Evolutionary conservation across 2,888 invertebrate genomes (phyloP).

Genomic region (Neoascia interrupta): DNA sequence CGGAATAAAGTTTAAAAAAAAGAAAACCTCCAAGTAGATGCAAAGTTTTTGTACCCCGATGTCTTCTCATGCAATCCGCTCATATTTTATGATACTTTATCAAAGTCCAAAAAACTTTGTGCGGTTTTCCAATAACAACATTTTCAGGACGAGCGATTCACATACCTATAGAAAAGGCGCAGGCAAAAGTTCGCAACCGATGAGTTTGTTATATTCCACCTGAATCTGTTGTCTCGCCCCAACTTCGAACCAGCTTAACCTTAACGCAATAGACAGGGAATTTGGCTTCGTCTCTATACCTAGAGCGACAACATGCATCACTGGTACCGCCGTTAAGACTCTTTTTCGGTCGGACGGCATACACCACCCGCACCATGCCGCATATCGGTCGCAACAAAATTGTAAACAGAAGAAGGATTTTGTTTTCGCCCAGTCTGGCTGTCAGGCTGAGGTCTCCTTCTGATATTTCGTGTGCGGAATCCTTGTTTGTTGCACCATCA

Average conservation of each 20-base stretch:
- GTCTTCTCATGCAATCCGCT: constrained; percentile 50
- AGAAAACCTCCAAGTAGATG: too few relatives aligned
- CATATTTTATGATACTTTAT: constrained; percentile 53
- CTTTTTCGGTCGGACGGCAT: constrained; percentile 4
- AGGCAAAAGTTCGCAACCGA: constrained; percentile 47
- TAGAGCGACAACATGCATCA: constrained; percentile 1
- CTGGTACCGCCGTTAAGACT: constrained; percentile 30
- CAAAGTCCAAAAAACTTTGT: constrained; percentile 29
- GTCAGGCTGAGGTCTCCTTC: constrained; percentile 1
- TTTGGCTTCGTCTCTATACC: neutral
- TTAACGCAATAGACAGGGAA: constrained; percentile 8
- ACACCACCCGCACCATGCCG: too few relatives aligned
- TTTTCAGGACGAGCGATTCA: too few relatives aligned
- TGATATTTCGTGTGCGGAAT: constrained; percentile 24
- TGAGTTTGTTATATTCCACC: constrained; percentile 53
- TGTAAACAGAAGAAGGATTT: constrained; percentile 41
- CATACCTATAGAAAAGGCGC: constrained; percentile 24
- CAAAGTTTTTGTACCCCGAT: too few relatives aligned
- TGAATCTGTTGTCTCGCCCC: too few relatives aligned
- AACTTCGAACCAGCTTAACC: too few relatives aligned
- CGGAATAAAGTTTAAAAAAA: too few relatives aligned
- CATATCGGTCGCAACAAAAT: too few relatives aligned
- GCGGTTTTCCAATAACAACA: constrained; percentile 18
- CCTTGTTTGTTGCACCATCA: constrained; percentile 43
- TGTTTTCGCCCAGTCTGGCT: constrained; percentile 35